These are phyloP conservation scores for Brachionus rotundiformis DNA, from an alignment of 1,140 invertebrate genomes.

Conservation along the genomic window DNA sequence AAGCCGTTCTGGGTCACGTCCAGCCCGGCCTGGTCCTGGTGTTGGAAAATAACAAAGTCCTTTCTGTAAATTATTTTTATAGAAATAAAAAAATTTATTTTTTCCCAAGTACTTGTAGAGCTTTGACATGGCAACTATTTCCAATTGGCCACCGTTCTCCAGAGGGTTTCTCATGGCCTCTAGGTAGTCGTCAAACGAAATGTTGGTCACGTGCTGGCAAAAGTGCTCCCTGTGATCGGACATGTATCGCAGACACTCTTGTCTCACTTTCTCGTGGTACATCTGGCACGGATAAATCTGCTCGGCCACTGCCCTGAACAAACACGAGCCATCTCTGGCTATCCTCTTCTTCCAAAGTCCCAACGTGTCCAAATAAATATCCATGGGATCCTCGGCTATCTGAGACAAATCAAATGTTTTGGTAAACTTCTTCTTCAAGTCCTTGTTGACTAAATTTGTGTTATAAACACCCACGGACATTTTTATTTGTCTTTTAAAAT, in stretches of 20 bases:
- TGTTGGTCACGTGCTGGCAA: constrained; percentile 55
- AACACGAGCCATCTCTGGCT: constrained; percentile 77
- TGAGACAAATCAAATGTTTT: constrained; percentile 52
- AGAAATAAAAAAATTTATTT: constrained; percentile 53
- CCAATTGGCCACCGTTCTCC: constrained; percentile 71
- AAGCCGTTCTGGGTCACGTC: constrained; percentile 70
- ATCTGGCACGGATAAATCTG: constrained; percentile 68
- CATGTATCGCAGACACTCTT: constrained; percentile 74
- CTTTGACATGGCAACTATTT: constrained; percentile 73
- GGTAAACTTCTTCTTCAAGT: constrained; percentile 49
- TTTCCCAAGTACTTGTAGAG: constrained; percentile 68
- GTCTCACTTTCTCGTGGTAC: constrained; percentile 73
- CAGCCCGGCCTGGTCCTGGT: constrained; percentile 68
- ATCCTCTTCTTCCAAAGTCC: constrained; percentile 79
- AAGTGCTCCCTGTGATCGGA: constrained; percentile 66
- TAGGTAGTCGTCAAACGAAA: constrained; percentile 21
- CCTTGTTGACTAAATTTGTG: constrained; percentile 2
- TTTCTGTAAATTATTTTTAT: constrained; percentile 63
- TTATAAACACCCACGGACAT: constrained; percentile 7
- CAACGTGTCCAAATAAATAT: constrained; percentile 75
- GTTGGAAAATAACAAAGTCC: constrained; percentile 76
- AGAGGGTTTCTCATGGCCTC: constrained; percentile 48
- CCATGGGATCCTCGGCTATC: constrained; percentile 64
- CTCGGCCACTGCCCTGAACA: constrained; percentile 81
- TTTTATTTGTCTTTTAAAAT: not conserved